A percentile compares a stretch with the other conserved stretches of the same genome.
Evolutionary conservation across 2,888 invertebrate genomes (phyloP).

Genomic region (Eupelmus urozonus): DNA sequence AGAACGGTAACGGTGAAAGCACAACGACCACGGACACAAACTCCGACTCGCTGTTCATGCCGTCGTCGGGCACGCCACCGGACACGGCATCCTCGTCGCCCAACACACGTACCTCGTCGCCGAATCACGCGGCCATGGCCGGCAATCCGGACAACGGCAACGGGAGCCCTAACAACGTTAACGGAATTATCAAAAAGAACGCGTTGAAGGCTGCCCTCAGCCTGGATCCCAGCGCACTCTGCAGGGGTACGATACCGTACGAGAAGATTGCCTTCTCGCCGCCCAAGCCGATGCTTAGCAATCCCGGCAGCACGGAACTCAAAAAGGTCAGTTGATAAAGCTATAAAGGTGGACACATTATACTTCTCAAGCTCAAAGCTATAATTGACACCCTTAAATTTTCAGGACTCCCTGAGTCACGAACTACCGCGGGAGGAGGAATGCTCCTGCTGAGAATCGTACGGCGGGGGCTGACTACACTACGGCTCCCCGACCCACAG

Average conservation of each 20-base stretch:
- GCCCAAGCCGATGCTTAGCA: conserved; percentile 68
- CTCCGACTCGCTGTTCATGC: conserved; percentile 67
- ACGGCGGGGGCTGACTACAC: conserved; percentile 71
- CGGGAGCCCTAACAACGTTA: conserved; percentile 67
- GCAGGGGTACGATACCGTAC: conserved; percentile 70
- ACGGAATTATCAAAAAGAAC: conserved; percentile 73
- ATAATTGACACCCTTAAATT: neutral
- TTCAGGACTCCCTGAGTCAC: conserved; percentile 69
- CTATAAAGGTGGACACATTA: neutral
- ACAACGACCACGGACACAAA: conserved; percentile 71
- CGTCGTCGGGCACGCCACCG: conserved; percentile 65
- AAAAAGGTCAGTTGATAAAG: conserved; percentile 32
- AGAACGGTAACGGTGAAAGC: conserved; percentile 68
- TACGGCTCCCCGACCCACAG: conserved; percentile 59
- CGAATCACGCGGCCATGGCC: conserved; percentile 65
- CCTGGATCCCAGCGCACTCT: conserved; percentile 75
- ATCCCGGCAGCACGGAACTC: conserved; percentile 68
- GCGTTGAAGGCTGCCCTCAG: conserved; percentile 76
- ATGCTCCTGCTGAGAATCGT: conserved; percentile 74
- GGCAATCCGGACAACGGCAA: conserved; percentile 51
- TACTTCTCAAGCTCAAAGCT: too few species aligned
- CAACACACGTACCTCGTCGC: conserved; percentile 72
- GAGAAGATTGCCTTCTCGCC: conserved; percentile 74
- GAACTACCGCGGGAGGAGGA: conserved; percentile 72
- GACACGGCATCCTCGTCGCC: conserved; percentile 70